These are phyloP conservation scores for Ectemnius lituratus DNA, from an alignment of 2,888 invertebrate species.

Conservation along the genomic window DNA sequence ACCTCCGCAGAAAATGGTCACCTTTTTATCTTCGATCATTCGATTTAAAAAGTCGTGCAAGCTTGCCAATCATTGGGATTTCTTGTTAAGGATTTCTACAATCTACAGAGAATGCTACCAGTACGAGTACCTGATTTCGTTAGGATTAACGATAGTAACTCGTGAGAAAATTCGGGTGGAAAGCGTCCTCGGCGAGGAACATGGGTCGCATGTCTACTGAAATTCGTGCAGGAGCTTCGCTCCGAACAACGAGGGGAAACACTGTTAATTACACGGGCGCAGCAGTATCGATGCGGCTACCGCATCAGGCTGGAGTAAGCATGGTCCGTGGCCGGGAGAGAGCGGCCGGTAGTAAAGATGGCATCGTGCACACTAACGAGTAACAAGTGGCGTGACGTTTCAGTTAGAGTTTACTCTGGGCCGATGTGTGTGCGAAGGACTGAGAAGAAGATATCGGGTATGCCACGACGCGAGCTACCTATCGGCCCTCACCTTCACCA, in stretches of 20 bases:
- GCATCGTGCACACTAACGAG: slow-evolving; percentile 74
- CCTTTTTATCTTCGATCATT: too few species aligned
- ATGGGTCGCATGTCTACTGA: slow-evolving; percentile 24
- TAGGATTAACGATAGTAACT: too few species aligned
- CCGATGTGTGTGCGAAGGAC: slow-evolving; percentile 41
- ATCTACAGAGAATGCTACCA: too few species aligned
- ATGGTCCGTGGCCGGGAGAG: slow-evolving; percentile 17
- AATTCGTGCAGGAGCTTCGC: slow-evolving; percentile 43
- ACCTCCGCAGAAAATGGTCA: too few species aligned
- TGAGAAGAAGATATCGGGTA: slow-evolving; percentile 67
- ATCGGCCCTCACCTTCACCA: slow-evolving; percentile 65
- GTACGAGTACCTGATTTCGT: too few species aligned
- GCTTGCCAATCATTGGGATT: too few species aligned
- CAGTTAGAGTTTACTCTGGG: slow-evolving; percentile 69
- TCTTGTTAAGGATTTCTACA: too few species aligned
- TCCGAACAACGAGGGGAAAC: slow-evolving; percentile 52
- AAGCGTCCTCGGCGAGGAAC: too few species aligned
- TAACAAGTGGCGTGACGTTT: slow-evolving; percentile 74
- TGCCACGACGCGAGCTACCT: slow-evolving; percentile 70
- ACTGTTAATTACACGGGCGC: slow-evolving; percentile 71
- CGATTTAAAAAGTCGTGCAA: too few species aligned
- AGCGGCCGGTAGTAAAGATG: slow-evolving; percentile 66
- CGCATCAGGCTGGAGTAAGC: slow-evolving; percentile 49
- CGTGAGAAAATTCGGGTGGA: too few species aligned
- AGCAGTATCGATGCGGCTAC: slow-evolving; percentile 62